phyloP scores from a whole-genome alignment of 2,797 vertebrate genomes.

The Scolopax rusticola region DNA sequence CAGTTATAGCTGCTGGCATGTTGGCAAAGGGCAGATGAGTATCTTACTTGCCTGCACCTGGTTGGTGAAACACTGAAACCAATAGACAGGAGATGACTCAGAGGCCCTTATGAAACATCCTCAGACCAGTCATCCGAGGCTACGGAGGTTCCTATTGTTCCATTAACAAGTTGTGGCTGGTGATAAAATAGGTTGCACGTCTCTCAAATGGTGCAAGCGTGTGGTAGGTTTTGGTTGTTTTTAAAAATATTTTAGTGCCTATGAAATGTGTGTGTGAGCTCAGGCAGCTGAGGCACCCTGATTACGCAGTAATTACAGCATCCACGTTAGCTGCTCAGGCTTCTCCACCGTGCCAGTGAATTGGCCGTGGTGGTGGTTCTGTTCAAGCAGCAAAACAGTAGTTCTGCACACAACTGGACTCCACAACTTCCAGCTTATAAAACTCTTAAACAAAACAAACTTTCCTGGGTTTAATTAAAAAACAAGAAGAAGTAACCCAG shows the following conservation, averaged over 20 bases:
- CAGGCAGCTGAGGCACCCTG: background rate
- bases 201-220: background rate
- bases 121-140: background rate
- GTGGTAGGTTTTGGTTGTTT: background rate
- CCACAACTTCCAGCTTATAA: background rate
- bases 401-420: background rate
- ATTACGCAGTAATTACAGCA: background rate
- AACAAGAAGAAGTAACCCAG: slow-evolving; percentile 19
- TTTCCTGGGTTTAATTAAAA: slow-evolving; percentile 36
- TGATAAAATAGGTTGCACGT: background rate
- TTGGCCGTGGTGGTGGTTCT: background rate
- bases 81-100: slow-evolving; percentile 21
- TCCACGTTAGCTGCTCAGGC: background rate
- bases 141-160: slow-evolving; percentile 3
- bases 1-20: background rate
- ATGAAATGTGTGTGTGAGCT: background rate
- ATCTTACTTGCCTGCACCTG: slow-evolving; percentile 10
- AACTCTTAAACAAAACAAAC: slow-evolving; percentile 1
- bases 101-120: slow-evolving; percentile 15
- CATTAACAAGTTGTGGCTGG: slow-evolving; percentile 37
- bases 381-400: background rate
- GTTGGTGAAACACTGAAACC: background rate
- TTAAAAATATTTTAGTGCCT: background rate
- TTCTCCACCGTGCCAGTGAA: background rate
- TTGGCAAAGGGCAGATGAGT: background rate